Conservation (phyloP, 2,113 vertebrate species). For the Atlantisia rogersi region DNA sequence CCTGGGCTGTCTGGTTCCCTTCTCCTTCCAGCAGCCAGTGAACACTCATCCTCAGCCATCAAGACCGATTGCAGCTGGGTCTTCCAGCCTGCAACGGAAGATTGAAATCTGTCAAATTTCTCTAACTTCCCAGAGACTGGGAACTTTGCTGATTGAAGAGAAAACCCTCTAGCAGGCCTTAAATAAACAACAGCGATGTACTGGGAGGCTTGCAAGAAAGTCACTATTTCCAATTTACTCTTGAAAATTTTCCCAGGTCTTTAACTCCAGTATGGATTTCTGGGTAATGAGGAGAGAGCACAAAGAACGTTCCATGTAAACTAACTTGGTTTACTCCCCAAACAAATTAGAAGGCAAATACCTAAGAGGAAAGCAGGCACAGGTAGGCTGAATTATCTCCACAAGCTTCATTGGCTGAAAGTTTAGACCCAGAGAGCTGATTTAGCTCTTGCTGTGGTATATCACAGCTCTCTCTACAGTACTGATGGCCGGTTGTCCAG, state of each 20-base stretch:
- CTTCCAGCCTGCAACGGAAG: neutral
- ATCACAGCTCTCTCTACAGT: neutral
- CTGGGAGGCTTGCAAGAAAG: neutral
- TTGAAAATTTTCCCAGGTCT: neutral
- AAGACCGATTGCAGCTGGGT: neutral
- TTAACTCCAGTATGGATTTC: neutral
- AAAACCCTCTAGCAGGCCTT: neutral
- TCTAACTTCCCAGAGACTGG: neutral
- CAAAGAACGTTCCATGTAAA: neutral
- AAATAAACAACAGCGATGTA: neutral
- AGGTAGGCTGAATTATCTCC: neutral
- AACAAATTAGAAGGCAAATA: neutral
- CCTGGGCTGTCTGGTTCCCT: neutral
- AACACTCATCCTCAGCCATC: neutral
- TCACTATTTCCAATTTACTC: neutral
- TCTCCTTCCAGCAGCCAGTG: neutral
- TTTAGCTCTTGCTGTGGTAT: neutral
- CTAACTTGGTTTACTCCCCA: neutral
- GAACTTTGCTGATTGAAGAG: neutral
- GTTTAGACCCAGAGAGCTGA: neutral
- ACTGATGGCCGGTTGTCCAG: neutral
- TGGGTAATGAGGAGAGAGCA: neutral
- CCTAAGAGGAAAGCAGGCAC: neutral
- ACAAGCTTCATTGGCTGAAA: neutral
- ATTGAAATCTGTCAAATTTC: neutral